Evolutionary conservation across 2,888 invertebrate species (phyloP), one percentile per base, ranked within the genome.

Genomic region (Hirtodrosophila cameraria): DNA sequence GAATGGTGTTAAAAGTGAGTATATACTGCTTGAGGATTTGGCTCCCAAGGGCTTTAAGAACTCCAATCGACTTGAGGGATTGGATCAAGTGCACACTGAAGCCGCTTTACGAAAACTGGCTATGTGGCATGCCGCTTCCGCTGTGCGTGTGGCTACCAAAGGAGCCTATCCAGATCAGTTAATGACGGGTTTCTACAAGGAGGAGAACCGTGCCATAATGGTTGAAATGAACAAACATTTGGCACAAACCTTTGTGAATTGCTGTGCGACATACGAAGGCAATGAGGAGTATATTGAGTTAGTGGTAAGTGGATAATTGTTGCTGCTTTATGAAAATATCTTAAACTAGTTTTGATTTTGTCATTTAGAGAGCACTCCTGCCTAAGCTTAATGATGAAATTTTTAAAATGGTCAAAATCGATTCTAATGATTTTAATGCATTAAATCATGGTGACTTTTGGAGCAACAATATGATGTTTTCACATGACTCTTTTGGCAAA

Each of bases 61-160:
- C 39, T 72, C 59, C 0, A 83, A 88, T 61, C 84, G 89, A 0
- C 46, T 73, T 0, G 72, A 73, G 7, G 90, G 89, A 2, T 57
- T 89, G 1, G 85, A 89, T 35, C 75, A 84, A 50, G 45, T 7
- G 0, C 89, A 90, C 25, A 78, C 81, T 9, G 69, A 88, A 25
- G 42, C 73, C 2, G 86, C 80, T 3, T 64, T 89, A 0, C 42
- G 54, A 13, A 90, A 88, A 38, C 18, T 89, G 39, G 75, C 90
- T 2, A 70, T 89, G 57, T 89, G 88, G 62, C 89, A 89, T 80
- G 90, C 90, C 0, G 88, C 81, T 0, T 87, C 89, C 0, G 88
- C 78, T 0, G 80, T 78, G 11, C 64, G 79, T 2, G 66, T 70
- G 2, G 78, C 60, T 16, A 59, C 61, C 1, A 77, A 72, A 27